These are phyloP conservation scores for Thryonomys swinderianus DNA, from an alignment of 2,113 vertebrate genomes.

Conservation along the genomic window DNA sequence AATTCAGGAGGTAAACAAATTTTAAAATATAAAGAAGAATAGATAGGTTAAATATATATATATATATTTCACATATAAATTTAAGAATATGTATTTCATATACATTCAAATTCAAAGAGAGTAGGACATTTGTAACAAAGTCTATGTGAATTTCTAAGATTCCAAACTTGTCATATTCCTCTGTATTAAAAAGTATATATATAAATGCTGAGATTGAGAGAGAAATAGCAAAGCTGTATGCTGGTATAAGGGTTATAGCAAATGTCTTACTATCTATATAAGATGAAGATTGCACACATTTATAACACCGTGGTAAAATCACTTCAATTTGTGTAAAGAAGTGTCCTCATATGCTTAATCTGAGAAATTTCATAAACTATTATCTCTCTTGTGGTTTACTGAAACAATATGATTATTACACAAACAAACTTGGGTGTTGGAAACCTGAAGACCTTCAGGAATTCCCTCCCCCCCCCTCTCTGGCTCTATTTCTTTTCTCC, in stretches of 20 bases:
- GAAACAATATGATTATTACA: background rate
- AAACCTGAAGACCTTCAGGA: background rate
- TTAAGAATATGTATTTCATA: background rate
- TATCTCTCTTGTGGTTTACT: background rate
- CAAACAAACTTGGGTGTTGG: background rate
- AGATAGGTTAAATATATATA: background rate
- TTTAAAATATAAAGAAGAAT: background rate
- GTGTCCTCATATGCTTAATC: background rate
- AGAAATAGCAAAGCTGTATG: background rate
- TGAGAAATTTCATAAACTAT: background rate
- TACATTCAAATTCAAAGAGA: background rate
- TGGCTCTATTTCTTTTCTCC: background rate
- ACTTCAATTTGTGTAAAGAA: conserved; percentile 11
- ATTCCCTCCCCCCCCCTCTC: no score
- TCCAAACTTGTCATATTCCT: background rate
- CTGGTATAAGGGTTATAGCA: background rate
- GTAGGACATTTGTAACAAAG: background rate
- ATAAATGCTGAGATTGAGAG: background rate
- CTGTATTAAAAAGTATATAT: background rate
- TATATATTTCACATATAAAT: background rate
- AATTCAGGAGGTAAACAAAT: background rate
- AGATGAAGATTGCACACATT: background rate
- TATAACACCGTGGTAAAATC: background rate
- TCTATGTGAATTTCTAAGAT: background rate
- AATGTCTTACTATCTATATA: background rate